phyloP scores from a whole-genome alignment of 37 sponge, comb jelly and placozoan genomes.

The Aplysina aerophoba region DNA sequence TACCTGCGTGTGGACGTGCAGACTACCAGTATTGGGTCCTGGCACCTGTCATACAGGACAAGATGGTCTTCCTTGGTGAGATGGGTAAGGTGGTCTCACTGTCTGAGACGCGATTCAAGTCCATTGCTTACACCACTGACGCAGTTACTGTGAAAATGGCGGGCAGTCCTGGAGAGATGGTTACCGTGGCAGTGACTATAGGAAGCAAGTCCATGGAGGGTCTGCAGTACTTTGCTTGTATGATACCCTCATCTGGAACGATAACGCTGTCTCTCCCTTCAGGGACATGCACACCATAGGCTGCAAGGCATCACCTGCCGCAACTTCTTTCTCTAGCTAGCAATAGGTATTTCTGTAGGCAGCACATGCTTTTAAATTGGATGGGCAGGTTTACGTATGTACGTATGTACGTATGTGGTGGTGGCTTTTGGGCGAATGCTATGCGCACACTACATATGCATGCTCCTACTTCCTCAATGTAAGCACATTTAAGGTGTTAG shows the following conservation, averaged over 20 bases:
- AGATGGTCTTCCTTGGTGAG: conserved; percentile 73
- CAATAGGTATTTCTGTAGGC: neutral
- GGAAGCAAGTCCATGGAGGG: neutral
- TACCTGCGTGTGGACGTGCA: conserved; percentile 38
- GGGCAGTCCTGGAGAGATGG: conserved; percentile 66
- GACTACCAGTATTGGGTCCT: conserved; percentile 65
- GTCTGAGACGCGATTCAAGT: conserved; percentile 54
- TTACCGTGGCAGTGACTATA: conserved; percentile 32
- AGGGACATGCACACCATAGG: conserved; percentile 5
- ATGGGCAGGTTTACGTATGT: conserved; percentile 24
- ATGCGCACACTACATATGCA: no score
- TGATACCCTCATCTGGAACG: conserved; percentile 37
- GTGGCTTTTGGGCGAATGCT: no score
- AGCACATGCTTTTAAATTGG: neutral
- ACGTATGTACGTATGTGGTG: conserved; percentile 4
- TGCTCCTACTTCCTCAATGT: no score
- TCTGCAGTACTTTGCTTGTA: conserved; percentile 49
- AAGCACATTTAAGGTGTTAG: no score
- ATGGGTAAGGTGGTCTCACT: conserved; percentile 58
- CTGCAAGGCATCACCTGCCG: neutral
- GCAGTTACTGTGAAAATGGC: conserved; percentile 24
- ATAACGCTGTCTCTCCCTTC: conserved; percentile 24
- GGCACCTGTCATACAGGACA: conserved; percentile 43
- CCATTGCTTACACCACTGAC: neutral
- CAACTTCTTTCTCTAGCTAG: neutral